A percentile compares a stretch with the other conserved stretches of the same genome.
Conservation (phyloP, 2,797 vertebrate genomes). For the Lycodopsis pacificus region DNA sequence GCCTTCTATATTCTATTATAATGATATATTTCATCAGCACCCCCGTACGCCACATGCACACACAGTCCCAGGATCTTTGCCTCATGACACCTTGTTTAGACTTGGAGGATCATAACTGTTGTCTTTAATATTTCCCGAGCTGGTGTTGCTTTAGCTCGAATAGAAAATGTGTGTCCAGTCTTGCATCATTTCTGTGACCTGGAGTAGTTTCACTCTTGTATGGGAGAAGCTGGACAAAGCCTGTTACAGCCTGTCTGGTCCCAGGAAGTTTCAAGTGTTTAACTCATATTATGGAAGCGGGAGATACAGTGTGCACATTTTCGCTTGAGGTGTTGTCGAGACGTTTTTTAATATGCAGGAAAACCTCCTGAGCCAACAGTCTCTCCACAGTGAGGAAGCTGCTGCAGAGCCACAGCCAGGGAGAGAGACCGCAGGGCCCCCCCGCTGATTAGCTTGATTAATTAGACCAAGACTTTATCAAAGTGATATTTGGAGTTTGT, state of each 20-base stretch:
- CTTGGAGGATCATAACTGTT: not conserved
- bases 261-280: conserved; percentile 11
- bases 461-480: conserved; percentile 74
- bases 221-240: not conserved
- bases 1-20: conserved; percentile 11
- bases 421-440: conserved; percentile 61
- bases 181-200: not conserved
- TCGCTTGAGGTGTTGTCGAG: conserved; percentile 38
- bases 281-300: not conserved
- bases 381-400: conserved; percentile 51
- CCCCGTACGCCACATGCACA: not conserved
- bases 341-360: conserved; percentile 49
- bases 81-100: not conserved
- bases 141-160: not conserved
- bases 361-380: conserved; percentile 36
- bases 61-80: not conserved
- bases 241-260: not conserved
- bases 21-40: not conserved
- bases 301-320: conserved; percentile 10
- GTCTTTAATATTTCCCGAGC: not conserved
- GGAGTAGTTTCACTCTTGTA: not conserved
- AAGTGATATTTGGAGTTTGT: conserved; percentile 76
- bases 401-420: conserved; percentile 60
- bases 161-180: not conserved
- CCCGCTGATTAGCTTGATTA: conserved; percentile 78